Conservation (phyloP, 2,888 invertebrate genomes). For the Flabesymbios commensalis region DNA sequence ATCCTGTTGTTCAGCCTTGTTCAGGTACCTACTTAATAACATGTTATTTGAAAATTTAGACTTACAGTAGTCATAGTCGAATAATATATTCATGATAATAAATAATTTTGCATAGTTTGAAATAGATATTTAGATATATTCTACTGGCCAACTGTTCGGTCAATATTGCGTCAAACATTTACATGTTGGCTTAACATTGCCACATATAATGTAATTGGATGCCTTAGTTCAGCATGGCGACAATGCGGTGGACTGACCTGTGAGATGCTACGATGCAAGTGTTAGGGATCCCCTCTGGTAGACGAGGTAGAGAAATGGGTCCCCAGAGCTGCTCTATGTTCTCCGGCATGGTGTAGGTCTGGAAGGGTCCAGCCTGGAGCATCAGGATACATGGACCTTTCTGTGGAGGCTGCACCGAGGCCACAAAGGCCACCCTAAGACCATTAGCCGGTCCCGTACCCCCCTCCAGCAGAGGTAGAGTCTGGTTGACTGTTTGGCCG, state of each 20-base stretch:
- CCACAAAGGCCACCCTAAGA: constrained; percentile 37
- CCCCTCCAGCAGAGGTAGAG: constrained; percentile 46
- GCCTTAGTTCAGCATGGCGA: no score
- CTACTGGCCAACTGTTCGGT: no score
- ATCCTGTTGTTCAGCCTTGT: no score
- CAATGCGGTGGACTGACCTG: constrained; percentile 36
- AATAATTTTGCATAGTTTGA: no score
- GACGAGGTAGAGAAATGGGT: constrained; percentile 51
- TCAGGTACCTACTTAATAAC: no score
- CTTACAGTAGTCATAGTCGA: no score
- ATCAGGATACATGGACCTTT: constrained; percentile 43
- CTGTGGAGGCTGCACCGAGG: constrained; percentile 41
- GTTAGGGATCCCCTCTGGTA: constrained; percentile 52
- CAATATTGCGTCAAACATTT: no score
- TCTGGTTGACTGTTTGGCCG: constrained; percentile 28
- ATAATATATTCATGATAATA: no score
- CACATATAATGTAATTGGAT: no score
- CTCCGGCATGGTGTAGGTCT: constrained; percentile 58
- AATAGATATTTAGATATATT: no score
- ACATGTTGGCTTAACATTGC: no score
- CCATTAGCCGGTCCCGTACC: constrained; percentile 51
- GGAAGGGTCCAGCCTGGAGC: constrained; percentile 56
- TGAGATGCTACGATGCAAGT: constrained; percentile 58
- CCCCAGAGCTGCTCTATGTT: constrained; percentile 56
- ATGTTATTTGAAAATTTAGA: no score